phyloP scores from a whole-genome alignment of 2,113 vertebrate genomes.

The Semnornis frantzii region DNA sequence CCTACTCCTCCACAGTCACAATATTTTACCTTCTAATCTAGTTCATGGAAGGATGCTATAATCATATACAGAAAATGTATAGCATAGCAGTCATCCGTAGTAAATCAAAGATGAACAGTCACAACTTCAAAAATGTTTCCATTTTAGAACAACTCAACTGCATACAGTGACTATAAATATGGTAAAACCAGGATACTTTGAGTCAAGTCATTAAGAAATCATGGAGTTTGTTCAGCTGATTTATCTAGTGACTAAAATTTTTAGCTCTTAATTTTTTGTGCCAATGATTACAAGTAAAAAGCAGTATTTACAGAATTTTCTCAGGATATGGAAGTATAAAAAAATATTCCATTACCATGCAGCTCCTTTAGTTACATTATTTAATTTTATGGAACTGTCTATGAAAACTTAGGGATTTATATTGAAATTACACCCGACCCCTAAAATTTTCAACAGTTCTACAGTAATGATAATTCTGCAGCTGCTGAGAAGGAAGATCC shows the following conservation, averaged over 20 bases:
- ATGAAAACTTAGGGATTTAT: background rate
- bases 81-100: background rate
- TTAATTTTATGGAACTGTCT: background rate
- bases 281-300: too few relatives aligned
- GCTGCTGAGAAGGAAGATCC: background rate
- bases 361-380: background rate
- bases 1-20: rapidly evolving
- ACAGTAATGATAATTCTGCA: background rate
- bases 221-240: background rate
- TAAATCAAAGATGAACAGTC: background rate
- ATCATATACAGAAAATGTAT: background rate
- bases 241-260: background rate
- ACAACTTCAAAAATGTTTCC: background rate
- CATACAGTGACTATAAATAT: background rate
- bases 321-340: background rate
- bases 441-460: background rate
- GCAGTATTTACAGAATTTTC: background rate
- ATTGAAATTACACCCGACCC: background rate
- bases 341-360: background rate
- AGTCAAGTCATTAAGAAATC: background rate
- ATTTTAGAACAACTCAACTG: background rate
- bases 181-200: background rate
- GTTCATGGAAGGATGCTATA: background rate
- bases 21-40: background rate
- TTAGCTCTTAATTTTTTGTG: background rate